Evolutionary conservation across 1,140 invertebrate genomes (phyloP).

Genomic region (Eriosoma lanigerum): DNA sequence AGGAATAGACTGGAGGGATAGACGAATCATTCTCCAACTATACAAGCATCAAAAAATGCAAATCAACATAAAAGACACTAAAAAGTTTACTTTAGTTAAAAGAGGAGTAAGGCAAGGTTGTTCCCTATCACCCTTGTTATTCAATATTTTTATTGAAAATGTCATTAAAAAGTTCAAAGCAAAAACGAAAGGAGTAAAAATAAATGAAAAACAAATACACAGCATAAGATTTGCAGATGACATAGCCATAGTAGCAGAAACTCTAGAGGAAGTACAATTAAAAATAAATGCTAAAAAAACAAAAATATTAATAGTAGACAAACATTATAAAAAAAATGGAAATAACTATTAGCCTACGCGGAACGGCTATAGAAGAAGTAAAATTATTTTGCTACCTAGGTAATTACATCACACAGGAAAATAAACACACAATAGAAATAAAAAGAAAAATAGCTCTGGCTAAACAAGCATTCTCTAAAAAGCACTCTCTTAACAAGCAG

Average conservation of each 20-base stretch:
- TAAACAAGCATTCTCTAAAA: not conserved
- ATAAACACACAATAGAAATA: slow-evolving; percentile 9
- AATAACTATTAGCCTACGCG: not conserved
- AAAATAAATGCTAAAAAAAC: slow-evolving; percentile 51
- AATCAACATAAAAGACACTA: not conserved
- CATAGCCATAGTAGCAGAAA: slow-evolving; percentile 5
- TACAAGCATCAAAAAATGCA: not conserved
- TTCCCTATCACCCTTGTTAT: slow-evolving; percentile 1
- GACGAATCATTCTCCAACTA: slow-evolving; percentile 1
- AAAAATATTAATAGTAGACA: slow-evolving; percentile 44
- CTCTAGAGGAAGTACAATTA: slow-evolving; percentile 27
- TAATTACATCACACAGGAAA: slow-evolving; percentile 9
- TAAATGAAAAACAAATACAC: too few species aligned
- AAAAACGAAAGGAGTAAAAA: slow-evolving; percentile 13
- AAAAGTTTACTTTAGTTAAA: not conserved
- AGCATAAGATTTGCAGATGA: slow-evolving; percentile 17
- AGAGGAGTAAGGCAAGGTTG: not conserved
- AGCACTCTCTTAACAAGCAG: slow-evolving; percentile 27
- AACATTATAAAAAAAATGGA: not conserved
- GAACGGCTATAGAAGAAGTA: not conserved
- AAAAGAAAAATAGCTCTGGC: not conserved
- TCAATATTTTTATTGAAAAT: slow-evolving; percentile 52
- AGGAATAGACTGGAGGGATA: not conserved
- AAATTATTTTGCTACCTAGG: slow-evolving; percentile 19
- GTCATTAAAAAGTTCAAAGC: slow-evolving; percentile 12